A percentile compares a stretch with the other conserved stretches of the same genome.
Evolutionary conservation across 2,113 vertebrate genomes (phyloP).

Genomic region (Rhipidura dahli): DNA sequence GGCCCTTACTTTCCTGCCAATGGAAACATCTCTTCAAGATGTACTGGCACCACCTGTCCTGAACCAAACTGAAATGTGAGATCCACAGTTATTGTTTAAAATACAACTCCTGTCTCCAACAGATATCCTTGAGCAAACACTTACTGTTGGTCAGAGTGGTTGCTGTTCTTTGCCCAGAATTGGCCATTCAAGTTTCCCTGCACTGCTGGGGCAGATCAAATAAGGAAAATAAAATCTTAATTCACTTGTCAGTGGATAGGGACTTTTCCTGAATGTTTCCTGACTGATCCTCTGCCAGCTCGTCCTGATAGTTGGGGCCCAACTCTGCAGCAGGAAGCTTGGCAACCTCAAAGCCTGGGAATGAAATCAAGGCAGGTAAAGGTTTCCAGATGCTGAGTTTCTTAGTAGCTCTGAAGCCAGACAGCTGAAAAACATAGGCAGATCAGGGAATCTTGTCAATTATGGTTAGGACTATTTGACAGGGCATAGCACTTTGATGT

Average conservation of each 20-base stretch:
- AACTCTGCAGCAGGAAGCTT: not conserved
- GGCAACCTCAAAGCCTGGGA: slow-evolving; percentile 15
- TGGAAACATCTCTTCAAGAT: not conserved
- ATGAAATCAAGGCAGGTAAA: slow-evolving; percentile 40
- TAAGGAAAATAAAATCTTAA: not conserved
- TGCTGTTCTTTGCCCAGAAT: not conserved
- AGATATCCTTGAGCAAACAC: not conserved
- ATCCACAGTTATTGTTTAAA: not conserved
- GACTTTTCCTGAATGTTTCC: not conserved
- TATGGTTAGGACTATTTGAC: not conserved
- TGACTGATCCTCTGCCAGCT: not conserved
- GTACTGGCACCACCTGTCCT: not conserved
- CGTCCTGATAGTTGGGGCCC: fast-evolving
- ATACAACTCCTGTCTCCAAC: not conserved
- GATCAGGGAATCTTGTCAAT: not conserved
- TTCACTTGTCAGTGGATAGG: not conserved
- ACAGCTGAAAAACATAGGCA: not conserved
- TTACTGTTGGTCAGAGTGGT: not conserved
- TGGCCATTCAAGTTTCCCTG: not conserved
- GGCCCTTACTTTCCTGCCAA: not conserved
- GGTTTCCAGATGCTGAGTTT: slow-evolving; percentile 26
- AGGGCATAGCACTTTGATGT: not conserved
- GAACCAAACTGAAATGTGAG: not conserved
- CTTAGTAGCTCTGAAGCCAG: not conserved
- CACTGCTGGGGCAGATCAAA: not conserved